Evolutionary conservation across 2,113 vertebrate genomes (phyloP), one percentile per base, ranked within the genome.

Genomic region (Rhea americana): DNA sequence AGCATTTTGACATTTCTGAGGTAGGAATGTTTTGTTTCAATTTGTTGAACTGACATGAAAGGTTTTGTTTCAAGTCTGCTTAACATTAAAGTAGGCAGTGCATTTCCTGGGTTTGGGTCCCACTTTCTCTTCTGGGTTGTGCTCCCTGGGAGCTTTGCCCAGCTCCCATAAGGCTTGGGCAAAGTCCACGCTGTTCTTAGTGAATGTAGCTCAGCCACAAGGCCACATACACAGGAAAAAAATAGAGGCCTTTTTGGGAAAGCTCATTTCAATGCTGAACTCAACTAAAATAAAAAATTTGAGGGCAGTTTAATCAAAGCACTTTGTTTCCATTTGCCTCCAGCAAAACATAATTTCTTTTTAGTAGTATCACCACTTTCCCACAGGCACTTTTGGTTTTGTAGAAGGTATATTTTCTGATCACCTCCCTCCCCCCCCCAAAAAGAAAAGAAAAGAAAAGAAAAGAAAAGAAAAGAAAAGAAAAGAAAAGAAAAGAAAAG

Each of bases 11-110:
- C 80, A n/a, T 96, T 96, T 95, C 82, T 63, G 92, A 96, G 94
- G 92, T 93, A 94, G 90, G 90, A 95, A 91, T 96, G 96, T 95
- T 95, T 93, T 96, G 76, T 95, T 95, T 96, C 93, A 95, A 90
- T 95, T 95, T 95, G 90, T 88, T 95, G 92, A 96, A 88, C 93
- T 91, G 94, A 95, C 96, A 94, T 93, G 88, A 95, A 96, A 95
- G 8, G 1, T 88, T 95, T 90, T 0, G 1, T 90, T 95, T 93
- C 76, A 74, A 93, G 85, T 88, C 96, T 95, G 93, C 92, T 95
- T 96, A 93, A 86, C 85, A 86, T 96, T 96, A 95, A 91, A 94
- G 59, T 43, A 91, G 83, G 93, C 92, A 94, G 83, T 5, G 68
- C 68, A n/a, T 93, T 51, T 94, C 80, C 90, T 90, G 93, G 90